Evolutionary conservation across 2,888 invertebrate genomes (phyloP).

Genomic region (Caenorhabditis panamensis): DNA sequence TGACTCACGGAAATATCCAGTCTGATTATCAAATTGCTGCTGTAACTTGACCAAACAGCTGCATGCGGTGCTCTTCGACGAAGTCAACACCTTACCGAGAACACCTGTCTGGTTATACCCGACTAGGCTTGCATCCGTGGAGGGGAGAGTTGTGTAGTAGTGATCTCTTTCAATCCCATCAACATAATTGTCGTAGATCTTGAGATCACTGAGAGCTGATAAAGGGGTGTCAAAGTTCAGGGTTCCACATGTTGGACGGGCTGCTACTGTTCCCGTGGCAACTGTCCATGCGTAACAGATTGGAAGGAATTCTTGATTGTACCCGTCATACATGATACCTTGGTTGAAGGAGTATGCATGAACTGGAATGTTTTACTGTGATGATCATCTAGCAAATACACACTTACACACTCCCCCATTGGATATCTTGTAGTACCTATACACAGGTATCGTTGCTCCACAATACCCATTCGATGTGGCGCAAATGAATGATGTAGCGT

Average conservation of each 20-base stretch:
- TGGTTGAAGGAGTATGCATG: slow-evolving; percentile 72
- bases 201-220: slow-evolving; percentile 50
- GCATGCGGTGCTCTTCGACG: slow-evolving; percentile 61
- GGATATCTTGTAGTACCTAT: slow-evolving; percentile 68
- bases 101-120: slow-evolving; percentile 59
- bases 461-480: slow-evolving; percentile 60
- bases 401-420: slow-evolving; percentile 68
- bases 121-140: slow-evolving; percentile 38
- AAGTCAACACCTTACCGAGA: slow-evolving; percentile 65
- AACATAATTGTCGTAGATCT: slow-evolving; percentile 64
- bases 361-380: slow-evolving; percentile 46
- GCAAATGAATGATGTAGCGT: slow-evolving; percentile 34
- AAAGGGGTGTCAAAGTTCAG: slow-evolving; percentile 49
- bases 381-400: background rate
- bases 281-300: slow-evolving; percentile 71
- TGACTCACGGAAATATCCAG: slow-evolving; percentile 66
- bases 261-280: slow-evolving; percentile 33
- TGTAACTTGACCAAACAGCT: slow-evolving; percentile 66
- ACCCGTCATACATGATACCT: slow-evolving; percentile 59
- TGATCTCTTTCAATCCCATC: slow-evolving; percentile 67
- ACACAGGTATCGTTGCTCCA: slow-evolving; percentile 72
- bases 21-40: slow-evolving; percentile 68
- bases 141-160: slow-evolving; percentile 65
- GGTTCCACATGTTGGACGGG: slow-evolving; percentile 46
- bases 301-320: slow-evolving; percentile 67